Percentiles rank a stretch among this genome's conserved stretches.
phyloP scores from a whole-genome alignment of 2,888 invertebrate genomes.

The Latrodectus hesperus region DNA sequence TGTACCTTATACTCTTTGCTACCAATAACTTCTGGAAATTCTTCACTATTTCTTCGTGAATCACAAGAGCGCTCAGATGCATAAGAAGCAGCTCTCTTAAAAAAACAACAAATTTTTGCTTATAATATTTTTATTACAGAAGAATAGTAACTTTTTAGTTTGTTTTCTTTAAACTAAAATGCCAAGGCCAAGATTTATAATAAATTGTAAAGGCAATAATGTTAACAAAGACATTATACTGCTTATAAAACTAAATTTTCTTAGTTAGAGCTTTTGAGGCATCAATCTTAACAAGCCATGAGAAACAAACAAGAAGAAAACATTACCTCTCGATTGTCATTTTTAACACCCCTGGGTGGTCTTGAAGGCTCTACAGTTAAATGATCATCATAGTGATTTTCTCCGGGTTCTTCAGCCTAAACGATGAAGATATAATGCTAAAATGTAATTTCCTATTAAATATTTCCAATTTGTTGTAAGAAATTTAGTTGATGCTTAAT shows the following conservation, averaged over 20 bases:
- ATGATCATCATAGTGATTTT: slow-evolving; percentile 61
- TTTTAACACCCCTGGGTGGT: slow-evolving; percentile 62
- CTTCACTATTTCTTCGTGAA: slow-evolving; percentile 91
- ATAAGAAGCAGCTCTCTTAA: slow-evolving; percentile 71
- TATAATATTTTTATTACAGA: too few species aligned
- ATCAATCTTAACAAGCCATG: background rate
- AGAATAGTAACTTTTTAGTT: too few species aligned
- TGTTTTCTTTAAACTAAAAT: too few species aligned
- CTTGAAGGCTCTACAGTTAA: slow-evolving; percentile 54
- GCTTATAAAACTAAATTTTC: too few species aligned
- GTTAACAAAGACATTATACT: too few species aligned
- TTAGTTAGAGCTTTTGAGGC: too few species aligned
- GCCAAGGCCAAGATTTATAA: too few species aligned
- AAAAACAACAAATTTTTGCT: background rate
- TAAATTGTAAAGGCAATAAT: too few species aligned
- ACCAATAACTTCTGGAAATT: slow-evolving; percentile 82
- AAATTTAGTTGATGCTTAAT: too few species aligned
- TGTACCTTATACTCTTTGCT: slow-evolving; percentile 64
- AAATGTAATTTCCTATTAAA: too few species aligned
- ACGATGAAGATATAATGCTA: background rate
- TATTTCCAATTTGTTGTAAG: too few species aligned
- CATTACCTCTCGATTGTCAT: slow-evolving; percentile 36
- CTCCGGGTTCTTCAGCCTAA: slow-evolving; percentile 47
- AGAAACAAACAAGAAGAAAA: background rate
- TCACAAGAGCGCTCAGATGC: slow-evolving; percentile 77